A percentile compares a stretch with the other conserved stretches of the same genome.
Conservation (phyloP, 2,888 invertebrate genomes). For the Dysmachus trigonus region DNA sequence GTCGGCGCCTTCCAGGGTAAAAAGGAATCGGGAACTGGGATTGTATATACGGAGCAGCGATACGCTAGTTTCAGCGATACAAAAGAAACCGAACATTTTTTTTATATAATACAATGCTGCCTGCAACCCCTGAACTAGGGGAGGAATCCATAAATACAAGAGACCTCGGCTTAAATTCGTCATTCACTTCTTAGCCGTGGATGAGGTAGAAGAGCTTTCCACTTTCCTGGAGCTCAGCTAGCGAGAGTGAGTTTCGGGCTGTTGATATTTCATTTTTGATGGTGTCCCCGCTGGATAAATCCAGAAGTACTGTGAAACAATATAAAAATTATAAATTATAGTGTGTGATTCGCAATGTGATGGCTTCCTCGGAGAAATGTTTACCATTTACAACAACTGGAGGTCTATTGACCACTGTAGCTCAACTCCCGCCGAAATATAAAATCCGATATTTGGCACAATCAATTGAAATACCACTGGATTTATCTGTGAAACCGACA, state of each 20-base stretch:
- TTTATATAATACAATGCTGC: not conserved
- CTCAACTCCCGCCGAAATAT: conserved; percentile 63
- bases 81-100: not conserved
- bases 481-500: conserved; percentile 74
- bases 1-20: conserved; percentile 11
- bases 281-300: not conserved
- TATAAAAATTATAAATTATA: no score
- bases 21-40: not conserved
- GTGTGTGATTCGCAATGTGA: conserved; percentile 44
- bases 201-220: conserved; percentile 40
- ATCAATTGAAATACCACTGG: conserved; percentile 69
- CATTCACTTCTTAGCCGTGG: conserved; percentile 64
- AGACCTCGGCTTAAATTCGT: conserved; percentile 60
- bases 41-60: not conserved
- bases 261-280: not conserved
- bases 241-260: not conserved
- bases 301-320: not conserved
- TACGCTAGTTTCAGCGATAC: not conserved
- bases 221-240: not conserved
- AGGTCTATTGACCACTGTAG: conserved; percentile 63
- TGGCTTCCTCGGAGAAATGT: conserved; percentile 46
- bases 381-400: conserved; percentile 48
- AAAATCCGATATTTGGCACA: conserved; percentile 62
- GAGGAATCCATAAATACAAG: conserved; percentile 59
- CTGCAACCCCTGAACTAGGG: not conserved